Evolutionary conservation across 2,888 invertebrate genomes (phyloP).

Genomic region (Mycalesis mineus): DNA sequence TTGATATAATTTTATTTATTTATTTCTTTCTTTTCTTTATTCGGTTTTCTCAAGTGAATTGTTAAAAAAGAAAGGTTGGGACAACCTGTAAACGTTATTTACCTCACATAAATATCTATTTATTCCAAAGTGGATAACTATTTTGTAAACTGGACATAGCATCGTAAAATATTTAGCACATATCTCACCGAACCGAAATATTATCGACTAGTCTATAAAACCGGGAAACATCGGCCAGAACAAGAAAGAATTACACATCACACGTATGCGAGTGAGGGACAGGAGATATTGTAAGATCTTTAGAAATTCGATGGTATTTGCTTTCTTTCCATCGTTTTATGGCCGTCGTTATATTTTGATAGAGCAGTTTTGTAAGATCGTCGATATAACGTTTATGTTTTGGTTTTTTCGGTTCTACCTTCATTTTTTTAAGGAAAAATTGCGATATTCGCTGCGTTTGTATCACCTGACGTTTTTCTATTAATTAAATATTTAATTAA

Average conservation of each 20-base stretch:
- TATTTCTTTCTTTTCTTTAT: too few species aligned
- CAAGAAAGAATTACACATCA: conserved; percentile 49
- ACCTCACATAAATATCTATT: neutral
- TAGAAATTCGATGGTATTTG: conserved; percentile 72
- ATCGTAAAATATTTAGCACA: conserved; percentile 75
- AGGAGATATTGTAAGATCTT: conserved; percentile 69
- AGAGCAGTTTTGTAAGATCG: conserved; percentile 70
- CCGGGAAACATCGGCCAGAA: conserved; percentile 56
- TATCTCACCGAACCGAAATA: conserved; percentile 68
- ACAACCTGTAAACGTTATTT: too few species aligned
- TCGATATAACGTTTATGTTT: conserved; percentile 76
- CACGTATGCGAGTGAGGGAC: conserved; percentile 53
- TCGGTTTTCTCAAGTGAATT: too few species aligned
- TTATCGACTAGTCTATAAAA: conserved; percentile 74
- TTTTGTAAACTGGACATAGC: conserved; percentile 64
- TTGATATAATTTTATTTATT: too few species aligned
- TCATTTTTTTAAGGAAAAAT: conserved; percentile 7
- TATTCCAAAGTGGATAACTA: conserved; percentile 38
- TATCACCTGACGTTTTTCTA: neutral
- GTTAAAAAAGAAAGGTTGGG: too few species aligned
- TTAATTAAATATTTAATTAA: neutral
- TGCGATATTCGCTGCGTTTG: neutral
- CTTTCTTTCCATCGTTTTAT: conserved; percentile 77
- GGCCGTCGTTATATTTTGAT: conserved; percentile 77
- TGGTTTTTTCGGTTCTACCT: conserved; percentile 49